Conservation (phyloP, 2,888 invertebrate genomes). For the Drosophila affinis region DNA sequence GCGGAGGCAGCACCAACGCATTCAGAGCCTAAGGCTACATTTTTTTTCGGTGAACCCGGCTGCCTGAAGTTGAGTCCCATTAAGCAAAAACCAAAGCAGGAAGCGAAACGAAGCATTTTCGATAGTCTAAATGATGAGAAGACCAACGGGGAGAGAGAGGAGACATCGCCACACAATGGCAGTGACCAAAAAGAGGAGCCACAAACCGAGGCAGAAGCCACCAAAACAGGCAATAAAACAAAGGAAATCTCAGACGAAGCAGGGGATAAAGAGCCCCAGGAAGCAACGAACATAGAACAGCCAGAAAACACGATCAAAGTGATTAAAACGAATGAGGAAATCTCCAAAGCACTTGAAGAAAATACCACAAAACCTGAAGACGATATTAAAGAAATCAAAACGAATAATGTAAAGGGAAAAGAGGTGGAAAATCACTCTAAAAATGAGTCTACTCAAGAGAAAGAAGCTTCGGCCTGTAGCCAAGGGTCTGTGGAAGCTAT, state of each 20-base stretch:
- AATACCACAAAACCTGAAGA: not conserved
- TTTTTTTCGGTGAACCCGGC: constrained; percentile 84
- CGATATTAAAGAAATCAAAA: not conserved
- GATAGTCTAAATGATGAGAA: constrained; percentile 59
- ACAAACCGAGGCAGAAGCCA: constrained; percentile 1
- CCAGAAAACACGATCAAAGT: not conserved
- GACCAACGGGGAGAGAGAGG: constrained; percentile 61
- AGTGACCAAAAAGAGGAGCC: constrained; percentile 4
- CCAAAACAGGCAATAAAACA: constrained; percentile 15
- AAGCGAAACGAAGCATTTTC: constrained; percentile 67
- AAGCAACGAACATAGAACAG: not conserved
- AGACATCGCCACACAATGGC: constrained; percentile 8
- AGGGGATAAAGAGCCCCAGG: not conserved
- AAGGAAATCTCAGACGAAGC: constrained; percentile 11
- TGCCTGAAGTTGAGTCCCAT: constrained; percentile 83
- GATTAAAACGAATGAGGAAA: constrained; percentile 14
- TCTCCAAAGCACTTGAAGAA: not conserved
- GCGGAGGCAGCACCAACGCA: constrained; percentile 10
- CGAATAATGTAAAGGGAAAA: not conserved
- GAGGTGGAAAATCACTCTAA: not conserved
- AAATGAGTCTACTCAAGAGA: not conserved
- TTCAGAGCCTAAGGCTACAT: constrained; percentile 78
- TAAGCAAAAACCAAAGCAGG: constrained; percentile 65
- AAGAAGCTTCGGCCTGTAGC: not conserved
- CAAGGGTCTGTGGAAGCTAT: not conserved